Evolutionary conservation across 2,797 vertebrate genomes (phyloP), one percentile per base, ranked within the genome.

Genomic region (Helarctos malayanus): DNA sequence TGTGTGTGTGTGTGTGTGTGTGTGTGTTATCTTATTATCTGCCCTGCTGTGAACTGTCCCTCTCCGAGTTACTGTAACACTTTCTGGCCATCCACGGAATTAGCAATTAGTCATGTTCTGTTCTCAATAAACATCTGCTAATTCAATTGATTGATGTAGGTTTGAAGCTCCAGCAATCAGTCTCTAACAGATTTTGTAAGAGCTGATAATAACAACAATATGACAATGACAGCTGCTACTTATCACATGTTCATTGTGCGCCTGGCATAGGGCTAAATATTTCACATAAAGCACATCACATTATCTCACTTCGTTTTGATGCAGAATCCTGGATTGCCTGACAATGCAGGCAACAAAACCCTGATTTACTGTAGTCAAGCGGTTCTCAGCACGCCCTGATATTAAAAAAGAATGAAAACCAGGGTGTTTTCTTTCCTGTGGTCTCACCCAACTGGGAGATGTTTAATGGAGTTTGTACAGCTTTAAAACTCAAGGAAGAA

Each of bases 401-500:
- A 73, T 38, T 75, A 59, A 81, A 91, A 80, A 65, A 45, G 5
- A 93, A 47, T 63, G 54, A 76, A 87, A 68, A 21, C 29, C 27
- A 35, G 35, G 16, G 56, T 19, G 19, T 3, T 85, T 97, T 19
- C 56, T 57, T 79, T 71, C 27, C 35, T 85, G 21, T 56, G n/a
- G 16, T 54, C 23, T 91, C 49, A 78, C 38, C 52, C 13, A 76
- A 52, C 3, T 5, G 14, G 35, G 52, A 88, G 61, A 81, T 81
- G 9, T 89, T 87, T 63, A 68, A 35, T 79, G 19, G 59, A 41
- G 3, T 71, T 47, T 61, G 10, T 59, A 2, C 21, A 61, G 16
- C 63, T 94, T 94, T 86, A 65, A 95, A 85, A 75, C 18, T 23
- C 23, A 75, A 78, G 21, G 38, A 95, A n/a, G n/a, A 79, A 95